Evolutionary conservation across 2,888 invertebrate species (phyloP), one percentile per base, ranked within the genome.

Genomic region (Tinea trinotella): DNA sequence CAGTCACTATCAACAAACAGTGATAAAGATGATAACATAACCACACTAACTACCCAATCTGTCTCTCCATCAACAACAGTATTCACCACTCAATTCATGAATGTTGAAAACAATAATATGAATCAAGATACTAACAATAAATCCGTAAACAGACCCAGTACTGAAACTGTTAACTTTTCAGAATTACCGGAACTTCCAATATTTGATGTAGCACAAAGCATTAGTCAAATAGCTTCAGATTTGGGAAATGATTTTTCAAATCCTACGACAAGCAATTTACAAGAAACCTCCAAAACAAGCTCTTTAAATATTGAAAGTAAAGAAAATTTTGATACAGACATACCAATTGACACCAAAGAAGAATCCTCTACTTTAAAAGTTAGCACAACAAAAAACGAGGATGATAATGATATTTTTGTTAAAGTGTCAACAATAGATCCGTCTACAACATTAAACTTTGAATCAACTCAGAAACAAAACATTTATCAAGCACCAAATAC

Each of bases 171-270:
- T 15, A 19, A 36, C 3, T 2, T 40, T 53, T 65, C 67, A 24
- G 60, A 61, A 48, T 71, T 73, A 56, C 60, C 74, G 44, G 59
- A 64, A 12, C 57, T 73, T 49, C 76, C 74, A 9, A 57, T 82
- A 24, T 83, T 86, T 62, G 85, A 86, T 61, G 76, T 87, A 22
- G 81, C 82, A 53, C 78, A 81, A 61, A 85, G 85, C 61, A 77
- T 87, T 48, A 87, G 84, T 59, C 85, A 86, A 71, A 87, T 87
- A 60, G 83, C 86, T 54, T 83, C 83, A 1, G 85, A 86, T 62
- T 67, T 86, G 18, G 83, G 80, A 22, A 68, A 68, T 40, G 74
- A 66, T 55, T 81, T 74, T 58, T 76, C 82, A 46, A 60, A 77
- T 20, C 77, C 82, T 40, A 81, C 82, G 13, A 62, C 74, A 1